Percentiles rank a stretch among this genome's conserved stretches.
Conservation (phyloP, 2,113 vertebrate genomes). For the Gymnorhina tibicen region DNA sequence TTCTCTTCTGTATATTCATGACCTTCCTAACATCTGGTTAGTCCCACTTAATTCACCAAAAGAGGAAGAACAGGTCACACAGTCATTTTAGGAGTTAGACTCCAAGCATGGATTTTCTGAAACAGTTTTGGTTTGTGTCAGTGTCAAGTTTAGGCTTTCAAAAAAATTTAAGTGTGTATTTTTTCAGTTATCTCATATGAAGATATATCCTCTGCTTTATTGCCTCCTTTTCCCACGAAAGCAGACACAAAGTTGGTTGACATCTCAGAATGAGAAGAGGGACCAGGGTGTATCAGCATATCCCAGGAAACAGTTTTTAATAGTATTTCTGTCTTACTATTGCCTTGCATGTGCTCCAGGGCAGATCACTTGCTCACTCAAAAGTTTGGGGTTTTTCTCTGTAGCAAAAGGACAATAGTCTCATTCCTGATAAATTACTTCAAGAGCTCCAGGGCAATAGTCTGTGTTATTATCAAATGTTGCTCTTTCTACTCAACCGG, state of each 20-base stretch:
- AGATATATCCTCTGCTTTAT: not conserved
- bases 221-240: not conserved
- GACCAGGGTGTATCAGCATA: not conserved
- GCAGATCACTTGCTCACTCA: not conserved
- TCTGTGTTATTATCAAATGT: not conserved
- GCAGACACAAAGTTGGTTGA: not conserved
- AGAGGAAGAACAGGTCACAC: not conserved
- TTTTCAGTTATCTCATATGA: not conserved
- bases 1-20: not conserved
- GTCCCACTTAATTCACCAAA: not conserved
- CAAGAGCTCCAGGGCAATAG: not conserved
- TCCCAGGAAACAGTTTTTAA: not conserved
- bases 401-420: not conserved
- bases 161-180: not conserved
- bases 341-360: not conserved
- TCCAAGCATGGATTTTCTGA: not conserved
- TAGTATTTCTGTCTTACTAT: not conserved
- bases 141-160: not conserved
- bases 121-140: not conserved
- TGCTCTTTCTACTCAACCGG: not conserved
- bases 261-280: not conserved
- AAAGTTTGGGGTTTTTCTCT: not conserved
- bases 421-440: not conserved
- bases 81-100: not conserved
- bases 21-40: not conserved